Conservation (phyloP, 2,797 vertebrate species). For the Thripadectes ignobilis region DNA sequence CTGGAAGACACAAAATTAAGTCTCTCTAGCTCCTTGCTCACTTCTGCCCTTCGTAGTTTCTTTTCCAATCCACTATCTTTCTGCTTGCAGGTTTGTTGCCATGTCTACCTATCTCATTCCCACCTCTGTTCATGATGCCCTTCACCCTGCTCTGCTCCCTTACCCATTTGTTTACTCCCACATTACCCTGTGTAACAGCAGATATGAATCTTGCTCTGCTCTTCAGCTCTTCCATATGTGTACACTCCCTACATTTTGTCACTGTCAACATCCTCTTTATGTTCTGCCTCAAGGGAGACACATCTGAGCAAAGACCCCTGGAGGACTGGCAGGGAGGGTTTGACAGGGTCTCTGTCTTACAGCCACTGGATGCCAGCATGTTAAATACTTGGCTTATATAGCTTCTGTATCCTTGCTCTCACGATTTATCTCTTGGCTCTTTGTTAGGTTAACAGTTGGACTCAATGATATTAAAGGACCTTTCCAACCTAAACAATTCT, state of each 20-base stretch:
- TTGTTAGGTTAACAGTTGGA: background rate
- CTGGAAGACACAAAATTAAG: background rate
- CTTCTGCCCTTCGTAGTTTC: background rate
- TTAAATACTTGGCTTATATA: constrained; percentile 1
- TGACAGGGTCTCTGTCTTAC: background rate
- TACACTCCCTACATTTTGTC: background rate
- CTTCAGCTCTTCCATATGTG: background rate
- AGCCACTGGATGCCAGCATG: background rate
- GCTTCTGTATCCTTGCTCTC: background rate
- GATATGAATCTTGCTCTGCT: background rate
- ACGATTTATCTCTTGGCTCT: background rate
- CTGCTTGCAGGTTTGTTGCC: background rate
- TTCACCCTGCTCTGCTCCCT: constrained; percentile 1
- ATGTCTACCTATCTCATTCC: background rate
- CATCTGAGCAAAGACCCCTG: background rate
- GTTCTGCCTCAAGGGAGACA: background rate
- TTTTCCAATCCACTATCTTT: background rate
- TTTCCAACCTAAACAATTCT: background rate
- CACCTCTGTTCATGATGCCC: background rate
- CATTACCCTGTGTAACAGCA: background rate
- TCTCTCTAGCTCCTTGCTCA: background rate
- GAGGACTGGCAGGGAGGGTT: background rate
- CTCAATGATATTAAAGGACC: background rate
- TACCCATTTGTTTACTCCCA: constrained; percentile 14
- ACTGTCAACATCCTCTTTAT: background rate